Conservation (phyloP, 2,888 invertebrate genomes). For the Pristionchus fissidentatus region DNA sequence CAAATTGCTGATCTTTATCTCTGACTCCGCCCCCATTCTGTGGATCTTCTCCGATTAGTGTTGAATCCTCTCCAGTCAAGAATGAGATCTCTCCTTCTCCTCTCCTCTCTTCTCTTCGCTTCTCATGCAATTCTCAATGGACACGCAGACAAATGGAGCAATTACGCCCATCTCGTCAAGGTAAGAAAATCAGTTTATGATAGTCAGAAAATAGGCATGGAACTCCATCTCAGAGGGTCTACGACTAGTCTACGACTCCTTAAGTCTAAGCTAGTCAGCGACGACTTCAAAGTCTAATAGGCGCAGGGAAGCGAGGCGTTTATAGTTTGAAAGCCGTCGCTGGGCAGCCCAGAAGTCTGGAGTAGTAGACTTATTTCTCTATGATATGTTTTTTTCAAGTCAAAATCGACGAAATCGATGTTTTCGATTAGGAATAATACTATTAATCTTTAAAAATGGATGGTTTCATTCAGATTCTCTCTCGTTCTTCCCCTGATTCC, state of each 20-base stretch:
- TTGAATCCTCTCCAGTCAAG: neutral
- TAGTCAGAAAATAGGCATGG: too few species aligned
- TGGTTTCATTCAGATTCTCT: neutral
- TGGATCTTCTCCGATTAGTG: neutral
- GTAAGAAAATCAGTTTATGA: neutral
- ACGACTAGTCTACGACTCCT: too few species aligned
- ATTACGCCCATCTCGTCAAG: constrained; percentile 45
- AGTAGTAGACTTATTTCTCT: too few species aligned
- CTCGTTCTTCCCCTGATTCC: constrained; percentile 3
- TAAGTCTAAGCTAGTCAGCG: too few species aligned
- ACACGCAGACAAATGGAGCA: neutral
- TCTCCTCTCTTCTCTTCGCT: constrained; percentile 18
- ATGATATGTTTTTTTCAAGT: too few species aligned
- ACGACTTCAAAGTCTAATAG: too few species aligned
- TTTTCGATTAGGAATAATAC: too few species aligned
- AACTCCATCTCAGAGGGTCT: too few species aligned
- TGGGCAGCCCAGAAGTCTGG: too few species aligned
- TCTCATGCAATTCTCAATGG: constrained; percentile 32
- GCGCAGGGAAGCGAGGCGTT: too few species aligned
- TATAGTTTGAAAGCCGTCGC: too few species aligned
- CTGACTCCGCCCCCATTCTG: constrained; percentile 18
- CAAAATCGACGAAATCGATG: too few species aligned
- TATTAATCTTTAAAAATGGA: neutral
- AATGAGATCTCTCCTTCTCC: constrained; percentile 5
- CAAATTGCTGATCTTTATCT: constrained; percentile 19